phyloP scores from a whole-genome alignment of 2,113 vertebrate genomes.

The Toxotes jaculatrix region DNA sequence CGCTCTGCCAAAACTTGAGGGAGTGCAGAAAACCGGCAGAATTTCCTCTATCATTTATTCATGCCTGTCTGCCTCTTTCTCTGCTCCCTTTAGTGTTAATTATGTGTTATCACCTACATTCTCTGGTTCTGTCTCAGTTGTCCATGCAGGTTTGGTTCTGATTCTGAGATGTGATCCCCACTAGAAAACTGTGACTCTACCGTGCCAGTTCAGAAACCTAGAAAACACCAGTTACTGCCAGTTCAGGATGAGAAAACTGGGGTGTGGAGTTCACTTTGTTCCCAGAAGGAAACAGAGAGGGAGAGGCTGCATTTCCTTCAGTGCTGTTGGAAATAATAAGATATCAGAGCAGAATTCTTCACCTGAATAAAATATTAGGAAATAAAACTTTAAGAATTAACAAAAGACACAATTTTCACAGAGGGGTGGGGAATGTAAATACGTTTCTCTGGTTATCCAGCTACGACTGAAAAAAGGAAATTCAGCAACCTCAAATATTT shows the following conservation, averaged over 20 bases:
- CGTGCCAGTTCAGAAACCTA: background rate
- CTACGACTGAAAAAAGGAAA: too few relatives aligned
- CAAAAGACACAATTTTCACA: too few relatives aligned
- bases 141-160: background rate
- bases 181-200: constrained; percentile 8
- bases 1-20: constrained; percentile 24
- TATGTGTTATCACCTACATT: background rate
- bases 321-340: background rate
- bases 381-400: background rate
- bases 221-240: background rate
- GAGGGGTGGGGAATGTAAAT: too few relatives aligned
- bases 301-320: background rate
- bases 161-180: constrained; percentile 13
- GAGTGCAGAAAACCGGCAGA: constrained; percentile 11
- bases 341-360: background rate
- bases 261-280: background rate
- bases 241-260: background rate
- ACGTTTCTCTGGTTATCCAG: too few relatives aligned
- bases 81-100: constrained; percentile 30
- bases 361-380: background rate
- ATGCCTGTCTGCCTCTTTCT: constrained; percentile 16
- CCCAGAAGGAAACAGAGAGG: background rate
- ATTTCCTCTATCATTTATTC: constrained; percentile 40
- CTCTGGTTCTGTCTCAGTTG: background rate
- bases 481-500: too few relatives aligned